Percentiles rank a stretch among this genome's conserved stretches.
These are phyloP conservation scores for Malurus alboscapulatus DNA, from an alignment of 2,113 vertebrate genomes.

Conservation along the genomic window DNA sequence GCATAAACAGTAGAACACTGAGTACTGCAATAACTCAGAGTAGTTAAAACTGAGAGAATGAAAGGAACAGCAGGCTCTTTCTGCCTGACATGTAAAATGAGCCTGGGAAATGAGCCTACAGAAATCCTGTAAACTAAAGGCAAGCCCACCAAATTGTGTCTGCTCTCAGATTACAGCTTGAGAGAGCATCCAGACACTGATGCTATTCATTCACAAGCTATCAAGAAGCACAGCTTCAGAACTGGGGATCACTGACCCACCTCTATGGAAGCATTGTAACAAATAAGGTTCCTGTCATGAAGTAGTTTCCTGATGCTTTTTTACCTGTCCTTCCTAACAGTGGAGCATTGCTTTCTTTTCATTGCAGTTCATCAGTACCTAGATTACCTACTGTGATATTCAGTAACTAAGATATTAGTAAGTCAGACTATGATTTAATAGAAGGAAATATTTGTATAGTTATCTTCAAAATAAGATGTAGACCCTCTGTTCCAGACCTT, in stretches of 20 bases:
- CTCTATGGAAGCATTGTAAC: not conserved
- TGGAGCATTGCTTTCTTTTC: not conserved
- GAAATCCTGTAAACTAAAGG: not conserved
- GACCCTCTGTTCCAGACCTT: not conserved
- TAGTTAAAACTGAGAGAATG: not conserved
- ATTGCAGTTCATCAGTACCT: not conserved
- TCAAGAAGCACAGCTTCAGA: not conserved
- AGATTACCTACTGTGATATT: not conserved
- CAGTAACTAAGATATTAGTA: not conserved
- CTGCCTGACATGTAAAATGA: not conserved
- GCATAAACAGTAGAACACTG: not conserved
- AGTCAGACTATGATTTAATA: not conserved
- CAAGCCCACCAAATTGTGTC: not conserved
- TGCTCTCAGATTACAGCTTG: constrained; percentile 10
- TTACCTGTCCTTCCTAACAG: not conserved
- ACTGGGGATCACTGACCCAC: not conserved
- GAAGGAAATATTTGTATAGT: not conserved
- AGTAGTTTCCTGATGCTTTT: not conserved
- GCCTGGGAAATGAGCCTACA: not conserved
- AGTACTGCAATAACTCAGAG: not conserved
- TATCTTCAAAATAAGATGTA: not conserved
- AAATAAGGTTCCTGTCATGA: not conserved
- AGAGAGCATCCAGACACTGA: not conserved
- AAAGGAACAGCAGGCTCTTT: not conserved
- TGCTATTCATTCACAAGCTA: not conserved